Conservation (phyloP, 1,140 invertebrate genomes). For the Microplitis demolitor region DNA sequence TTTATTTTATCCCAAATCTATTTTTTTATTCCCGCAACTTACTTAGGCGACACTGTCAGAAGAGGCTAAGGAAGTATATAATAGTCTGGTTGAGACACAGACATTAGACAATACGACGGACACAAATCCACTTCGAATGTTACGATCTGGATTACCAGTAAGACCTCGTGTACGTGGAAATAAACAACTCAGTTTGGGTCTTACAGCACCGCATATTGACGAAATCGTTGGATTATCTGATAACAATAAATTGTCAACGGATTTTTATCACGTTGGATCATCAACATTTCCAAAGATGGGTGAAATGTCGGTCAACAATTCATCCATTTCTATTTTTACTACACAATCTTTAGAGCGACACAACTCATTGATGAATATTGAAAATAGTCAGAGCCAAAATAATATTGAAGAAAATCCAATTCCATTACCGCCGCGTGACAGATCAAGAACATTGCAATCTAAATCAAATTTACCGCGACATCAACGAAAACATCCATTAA, state of each 20-base stretch:
- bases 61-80: constrained; percentile 88
- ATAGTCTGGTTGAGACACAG: constrained; percentile 83
- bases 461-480: constrained; percentile 74
- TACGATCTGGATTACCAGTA: constrained; percentile 68
- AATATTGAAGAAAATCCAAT: constrained; percentile 71
- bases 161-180: constrained; percentile 66
- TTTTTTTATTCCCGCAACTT: constrained; percentile 50
- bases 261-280: constrained; percentile 50
- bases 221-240: constrained; percentile 31
- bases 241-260: constrained; percentile 40
- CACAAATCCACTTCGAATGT: constrained; percentile 74
- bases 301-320: constrained; percentile 41
- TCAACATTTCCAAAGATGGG: constrained; percentile 54
- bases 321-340: constrained; percentile 36
- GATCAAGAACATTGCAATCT: constrained; percentile 70
- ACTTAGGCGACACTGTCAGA: constrained; percentile 76
- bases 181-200: constrained; percentile 51
- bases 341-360: constrained; percentile 44
- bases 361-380: constrained; percentile 50
- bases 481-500: constrained; percentile 86
- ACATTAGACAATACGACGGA: constrained; percentile 51
- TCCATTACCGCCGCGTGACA: constrained; percentile 83
- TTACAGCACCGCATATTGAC: constrained; percentile 37
- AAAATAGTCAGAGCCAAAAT: constrained; percentile 56
- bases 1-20: constrained; percentile 50